Conservation (phyloP, 1,140 invertebrate species). For the Portunus trituberculatus region DNA sequence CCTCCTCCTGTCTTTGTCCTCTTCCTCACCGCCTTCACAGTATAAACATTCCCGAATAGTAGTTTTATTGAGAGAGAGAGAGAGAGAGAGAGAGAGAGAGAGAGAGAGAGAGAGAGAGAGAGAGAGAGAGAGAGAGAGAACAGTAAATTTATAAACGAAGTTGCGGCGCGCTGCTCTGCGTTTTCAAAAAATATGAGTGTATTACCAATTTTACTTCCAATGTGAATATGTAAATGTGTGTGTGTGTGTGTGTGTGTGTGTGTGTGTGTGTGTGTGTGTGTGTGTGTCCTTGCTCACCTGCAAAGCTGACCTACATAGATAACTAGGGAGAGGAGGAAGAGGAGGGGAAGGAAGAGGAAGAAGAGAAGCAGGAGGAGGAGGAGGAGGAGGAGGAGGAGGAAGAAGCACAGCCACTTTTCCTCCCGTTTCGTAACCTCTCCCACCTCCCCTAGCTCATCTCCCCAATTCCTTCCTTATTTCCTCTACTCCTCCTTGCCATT, state of each 20-base stretch:
- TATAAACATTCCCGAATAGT: neutral
- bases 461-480: too few relatives aligned
- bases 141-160: too few relatives aligned
- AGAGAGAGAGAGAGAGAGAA: too few relatives aligned
- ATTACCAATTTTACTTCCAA: neutral
- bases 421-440: neutral
- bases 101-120: too few relatives aligned
- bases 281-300: neutral
- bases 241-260: slow-evolving; percentile 11
- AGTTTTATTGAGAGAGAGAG: neutral
- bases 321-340: neutral
- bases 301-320: neutral
- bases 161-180: too few relatives aligned
- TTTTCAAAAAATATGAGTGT: neutral
- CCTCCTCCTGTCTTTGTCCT: neutral
- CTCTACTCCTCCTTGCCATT: too few relatives aligned
- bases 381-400: neutral
- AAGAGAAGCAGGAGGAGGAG: too few relatives aligned
- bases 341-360: neutral
- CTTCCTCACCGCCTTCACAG: neutral
- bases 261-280: neutral
- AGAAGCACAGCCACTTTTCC: neutral
- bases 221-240: neutral
- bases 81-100: neutral
- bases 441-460: too few relatives aligned